Evolutionary conservation across 2,113 vertebrate species (phyloP).

Genomic region (Grantiella picta): DNA sequence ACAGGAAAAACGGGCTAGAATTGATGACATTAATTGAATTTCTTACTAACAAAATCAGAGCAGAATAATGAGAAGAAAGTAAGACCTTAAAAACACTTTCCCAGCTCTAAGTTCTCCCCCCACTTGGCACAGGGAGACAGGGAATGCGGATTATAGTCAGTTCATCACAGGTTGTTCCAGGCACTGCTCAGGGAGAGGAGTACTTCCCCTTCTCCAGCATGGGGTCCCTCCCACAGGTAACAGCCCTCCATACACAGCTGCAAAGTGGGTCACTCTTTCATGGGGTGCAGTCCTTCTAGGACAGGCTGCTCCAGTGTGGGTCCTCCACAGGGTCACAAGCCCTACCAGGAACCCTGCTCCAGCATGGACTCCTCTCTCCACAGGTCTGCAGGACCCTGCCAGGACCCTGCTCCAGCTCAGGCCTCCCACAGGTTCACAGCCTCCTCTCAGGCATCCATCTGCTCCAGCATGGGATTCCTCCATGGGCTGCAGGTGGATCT

Average conservation of each 20-base stretch:
- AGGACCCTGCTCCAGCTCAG: neutral
- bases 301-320: neutral
- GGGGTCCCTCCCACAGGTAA: neutral
- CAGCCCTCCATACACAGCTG: neutral
- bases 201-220: neutral
- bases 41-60: neutral
- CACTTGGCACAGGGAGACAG: neutral
- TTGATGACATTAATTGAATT: neutral
- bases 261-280: neutral
- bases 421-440: neutral
- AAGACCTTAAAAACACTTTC: neutral
- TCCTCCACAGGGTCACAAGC: neutral
- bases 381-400: neutral
- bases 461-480: fast-evolving
- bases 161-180: no score
- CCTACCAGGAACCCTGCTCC: neutral
- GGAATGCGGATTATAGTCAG: neutral
- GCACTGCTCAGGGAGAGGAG: neutral
- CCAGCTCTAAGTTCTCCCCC: neutral
- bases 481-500: fast-evolving
- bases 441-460: neutral
- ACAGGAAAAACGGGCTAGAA: neutral
- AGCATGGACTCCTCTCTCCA: neutral
- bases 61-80: neutral
- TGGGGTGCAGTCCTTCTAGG: neutral